Evolutionary conservation across 2,888 invertebrate species (phyloP), one percentile per base, ranked within the genome.

Genomic region (Strigamia maritima): DNA sequence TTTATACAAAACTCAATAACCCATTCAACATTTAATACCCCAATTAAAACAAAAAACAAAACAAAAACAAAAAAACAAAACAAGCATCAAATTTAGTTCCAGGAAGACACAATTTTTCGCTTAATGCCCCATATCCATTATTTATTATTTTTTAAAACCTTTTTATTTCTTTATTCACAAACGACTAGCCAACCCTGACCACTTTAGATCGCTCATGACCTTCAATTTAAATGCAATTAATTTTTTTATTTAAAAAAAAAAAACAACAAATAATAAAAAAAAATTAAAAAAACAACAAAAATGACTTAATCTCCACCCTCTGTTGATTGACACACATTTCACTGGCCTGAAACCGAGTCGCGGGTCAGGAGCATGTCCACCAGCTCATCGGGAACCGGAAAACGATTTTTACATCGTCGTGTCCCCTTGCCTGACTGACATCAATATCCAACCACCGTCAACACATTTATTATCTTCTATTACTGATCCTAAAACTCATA

Each of bases 401-500:
- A 65, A 65, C 1, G 10, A 19, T 24, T 65, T 65, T 65, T 22
- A 65, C 19, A 22, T 24, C 24, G 7, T 24, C 60, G 1, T 65
- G 60, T 65, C 60, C 60, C 24, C 60, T 65, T 65, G 60, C 12
- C 60, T 65, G 60, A 65, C 4, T 65, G 60, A 65, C 60, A 65
- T 65, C 0, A 65, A 65, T 65, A 19, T 65, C 60, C 60, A 65
- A 12, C 60, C 24, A 65, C 6, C 22, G 60, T 65, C 60, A n/a
- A 65, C 60, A n/a, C 4, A 65, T 65, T 65, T 65, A 65, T 65
- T 65, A 65, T 65, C 60, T 65, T 22, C 12, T 65, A 65, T 24
- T 65, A 24, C 22, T 22, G 24, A 65, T 24, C 60, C 19, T 12
- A 65, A 12, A 24, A 22, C 60, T 0, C 60, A 65, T 65, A 65